Evolutionary conservation across 2,797 vertebrate genomes (phyloP), one percentile per base, ranked within the genome.

Genomic region (Sebastes hubbsi): DNA sequence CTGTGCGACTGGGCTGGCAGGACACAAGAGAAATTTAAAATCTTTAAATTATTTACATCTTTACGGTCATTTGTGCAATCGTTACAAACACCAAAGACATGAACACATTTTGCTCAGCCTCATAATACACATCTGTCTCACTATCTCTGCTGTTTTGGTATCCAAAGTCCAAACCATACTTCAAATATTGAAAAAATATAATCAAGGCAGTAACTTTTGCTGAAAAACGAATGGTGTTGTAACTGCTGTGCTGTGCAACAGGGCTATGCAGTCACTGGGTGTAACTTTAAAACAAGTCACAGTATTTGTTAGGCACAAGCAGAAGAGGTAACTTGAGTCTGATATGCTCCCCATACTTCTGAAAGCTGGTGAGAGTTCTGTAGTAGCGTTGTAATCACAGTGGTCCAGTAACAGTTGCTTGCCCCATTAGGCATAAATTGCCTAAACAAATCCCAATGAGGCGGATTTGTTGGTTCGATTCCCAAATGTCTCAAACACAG

Each of bases 401-500:
- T 55, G 5, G 73, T 75, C 87, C 89, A 91, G 71, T 84, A 86
- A 77, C 91, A 90, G 1, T 0, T 3, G 5, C 1, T 2, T 4
- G 0, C 2, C 0, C 0, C 0, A 2, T 1, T 0, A 62, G 81
- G 81, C 2, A 2, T 4, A 0, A 0, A 0, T 2, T 0, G 0
- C 25, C 0, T 42, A 56, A 96, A 95, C 27, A 80, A 0, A 0
- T 61, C 62, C 18, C 5, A 0, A 3, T 1, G 12, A 1, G 10
- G 89, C 61, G 94, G 72, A 72, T 87, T 0, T 1, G 77, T 91
- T 2, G 88, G 20, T 0, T 1, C 0, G 4, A 96, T 8, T 2
- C 91, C 85, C 52, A 95, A 2, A 1, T 90, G 70, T 8, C 25
- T 82, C 82, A 96, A 73, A 75, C 95, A 95, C 20, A 95, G 8